A percentile compares a stretch with the other conserved stretches of the same genome.
phyloP scores from a whole-genome alignment of 2,888 invertebrate species.

The Meteorus cinctellus region DNA sequence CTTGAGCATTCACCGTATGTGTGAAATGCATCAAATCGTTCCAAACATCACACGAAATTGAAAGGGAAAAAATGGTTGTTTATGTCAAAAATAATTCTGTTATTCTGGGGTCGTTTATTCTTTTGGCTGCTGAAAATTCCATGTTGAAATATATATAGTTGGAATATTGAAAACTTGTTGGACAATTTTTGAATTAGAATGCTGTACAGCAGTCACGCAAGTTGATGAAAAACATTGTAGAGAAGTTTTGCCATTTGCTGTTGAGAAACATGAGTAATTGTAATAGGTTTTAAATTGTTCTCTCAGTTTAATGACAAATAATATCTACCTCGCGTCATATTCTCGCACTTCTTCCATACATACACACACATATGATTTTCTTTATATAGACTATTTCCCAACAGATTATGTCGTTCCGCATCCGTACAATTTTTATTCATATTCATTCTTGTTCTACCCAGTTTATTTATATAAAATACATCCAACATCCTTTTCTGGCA shows the following conservation, averaged over 20 bases:
- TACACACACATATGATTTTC: conserved; percentile 34
- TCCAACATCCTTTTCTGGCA: not conserved
- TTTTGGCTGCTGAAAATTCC: too few species aligned
- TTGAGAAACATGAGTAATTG: conserved; percentile 62
- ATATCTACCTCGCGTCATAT: conserved; percentile 58
- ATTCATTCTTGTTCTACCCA: conserved; percentile 29
- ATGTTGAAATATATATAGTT: too few species aligned
- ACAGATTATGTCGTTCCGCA: conserved; percentile 16
- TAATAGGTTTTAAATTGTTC: conserved; percentile 72
- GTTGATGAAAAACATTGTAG: not conserved
- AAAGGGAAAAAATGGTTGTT: not conserved
- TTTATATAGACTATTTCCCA: conserved; percentile 33
- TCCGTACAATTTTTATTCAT: conserved; percentile 24
- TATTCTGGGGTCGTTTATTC: too few species aligned
- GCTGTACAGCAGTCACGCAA: not conserved
- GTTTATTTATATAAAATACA: conserved; percentile 1
- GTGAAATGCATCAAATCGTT: not conserved
- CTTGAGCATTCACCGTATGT: conserved; percentile 3
- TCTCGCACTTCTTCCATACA: conserved; percentile 34
- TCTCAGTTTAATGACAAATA: conserved; percentile 70
- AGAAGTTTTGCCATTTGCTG: conserved; percentile 44
- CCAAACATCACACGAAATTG: not conserved
- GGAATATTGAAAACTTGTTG: too few species aligned
- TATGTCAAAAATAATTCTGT: too few species aligned
- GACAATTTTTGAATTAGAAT: not conserved